Conservation (phyloP, 2,888 invertebrate genomes). For the Dascillus cervinus region DNA sequence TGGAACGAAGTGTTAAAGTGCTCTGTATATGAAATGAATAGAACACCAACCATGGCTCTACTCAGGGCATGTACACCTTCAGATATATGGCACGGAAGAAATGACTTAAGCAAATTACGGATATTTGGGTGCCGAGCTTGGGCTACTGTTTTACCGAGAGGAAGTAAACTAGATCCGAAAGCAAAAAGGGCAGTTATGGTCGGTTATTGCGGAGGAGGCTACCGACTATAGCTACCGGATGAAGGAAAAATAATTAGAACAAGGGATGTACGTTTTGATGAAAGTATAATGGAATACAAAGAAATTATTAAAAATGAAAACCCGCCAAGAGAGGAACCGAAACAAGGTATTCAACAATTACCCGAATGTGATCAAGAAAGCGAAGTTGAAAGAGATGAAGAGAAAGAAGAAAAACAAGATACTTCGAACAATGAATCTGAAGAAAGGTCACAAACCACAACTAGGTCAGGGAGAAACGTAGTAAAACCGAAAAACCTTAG, state of each 20-base stretch:
- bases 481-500: constrained; percentile 4
- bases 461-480: constrained; percentile 7
- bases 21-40: constrained; percentile 2
- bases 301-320: constrained; percentile 13
- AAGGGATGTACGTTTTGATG: constrained; percentile 4
- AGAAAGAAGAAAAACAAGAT: too few species aligned
- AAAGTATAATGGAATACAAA: constrained; percentile 1
- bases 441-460: constrained; percentile 6
- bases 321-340: constrained; percentile 9
- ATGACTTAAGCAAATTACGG: constrained; percentile 18
- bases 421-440: constrained; percentile 2
- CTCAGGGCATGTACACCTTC: constrained; percentile 10
- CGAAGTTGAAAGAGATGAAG: constrained; percentile 6
- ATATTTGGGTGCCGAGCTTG: constrained; percentile 22
- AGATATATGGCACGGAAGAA: constrained; percentile 16
- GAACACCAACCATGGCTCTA: not conserved
- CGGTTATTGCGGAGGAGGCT: constrained; percentile 20
- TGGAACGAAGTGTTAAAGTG: too few species aligned
- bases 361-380: constrained; percentile 7
- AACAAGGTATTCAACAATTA: too few species aligned
- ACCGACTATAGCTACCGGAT: constrained; percentile 17
- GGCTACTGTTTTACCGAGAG: constrained; percentile 15
- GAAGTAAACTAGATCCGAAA: constrained; percentile 18
- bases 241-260: constrained; percentile 2
- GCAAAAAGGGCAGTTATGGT: constrained; percentile 19